Evolutionary conservation across 2,113 vertebrate genomes (phyloP).

Genomic region (Scolopax mira): DNA sequence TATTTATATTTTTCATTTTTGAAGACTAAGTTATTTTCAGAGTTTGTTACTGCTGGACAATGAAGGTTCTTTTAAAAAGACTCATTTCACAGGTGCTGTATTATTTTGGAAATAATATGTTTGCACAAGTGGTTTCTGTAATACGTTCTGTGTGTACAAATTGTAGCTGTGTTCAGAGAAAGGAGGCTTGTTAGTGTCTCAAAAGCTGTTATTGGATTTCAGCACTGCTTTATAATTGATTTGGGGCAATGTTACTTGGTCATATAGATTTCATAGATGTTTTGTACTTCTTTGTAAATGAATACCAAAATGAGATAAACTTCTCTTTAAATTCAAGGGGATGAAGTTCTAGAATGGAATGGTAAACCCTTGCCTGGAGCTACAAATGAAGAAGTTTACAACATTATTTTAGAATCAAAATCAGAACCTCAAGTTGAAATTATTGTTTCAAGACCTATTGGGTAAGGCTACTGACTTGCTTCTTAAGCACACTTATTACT

Average conservation of each 20-base stretch:
- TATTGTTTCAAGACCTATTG: constrained; percentile 97
- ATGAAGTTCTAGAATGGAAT: constrained; percentile 98
- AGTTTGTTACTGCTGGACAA: neutral
- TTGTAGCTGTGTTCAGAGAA: neutral
- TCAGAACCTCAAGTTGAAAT: constrained; percentile 99
- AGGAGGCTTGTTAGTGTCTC: neutral
- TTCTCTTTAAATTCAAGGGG: constrained; percentile 86
- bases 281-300: constrained; percentile 41
- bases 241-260: neutral
- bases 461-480: constrained; percentile 83
- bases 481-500: constrained; percentile 58
- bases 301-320: constrained; percentile 54
- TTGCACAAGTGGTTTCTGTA: neutral
- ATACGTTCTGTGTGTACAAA: neutral
- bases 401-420: constrained; percentile 99
- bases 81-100: constrained; percentile 10
- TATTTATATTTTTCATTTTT: neutral
- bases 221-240: neutral
- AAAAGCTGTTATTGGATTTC: neutral
- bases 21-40: neutral
- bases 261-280: constrained; percentile 48
- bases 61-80: neutral
- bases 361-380: constrained; percentile 96
- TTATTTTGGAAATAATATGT: constrained; percentile 33
- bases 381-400: constrained; percentile 99